phyloP scores from a whole-genome alignment of 2,888 invertebrate species.

The Lissonota sp. region DNA sequence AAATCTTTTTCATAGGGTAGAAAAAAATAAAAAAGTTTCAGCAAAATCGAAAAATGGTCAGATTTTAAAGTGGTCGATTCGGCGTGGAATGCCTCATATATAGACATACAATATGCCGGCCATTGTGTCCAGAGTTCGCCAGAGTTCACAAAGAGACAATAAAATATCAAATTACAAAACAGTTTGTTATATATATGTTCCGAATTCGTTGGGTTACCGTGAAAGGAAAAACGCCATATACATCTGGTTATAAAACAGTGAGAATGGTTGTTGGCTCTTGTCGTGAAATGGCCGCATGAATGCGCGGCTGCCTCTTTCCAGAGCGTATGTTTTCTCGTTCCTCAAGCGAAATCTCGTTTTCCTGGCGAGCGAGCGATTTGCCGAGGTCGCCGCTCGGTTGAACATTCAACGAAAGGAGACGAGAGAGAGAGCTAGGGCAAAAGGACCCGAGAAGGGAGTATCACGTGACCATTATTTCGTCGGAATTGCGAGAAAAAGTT shows the following conservation, averaged over 20 bases:
- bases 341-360: conserved; percentile 50
- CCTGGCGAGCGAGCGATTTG: conserved; percentile 51
- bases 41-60: too few relatives aligned
- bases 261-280: conserved; percentile 44
- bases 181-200: conserved; percentile 1
- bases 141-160: conserved; percentile 65
- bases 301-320: conserved; percentile 14
- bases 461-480: conserved; percentile 44
- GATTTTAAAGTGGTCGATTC: too few relatives aligned
- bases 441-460: neutral
- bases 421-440: neutral
- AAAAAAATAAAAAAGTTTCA: too few relatives aligned
- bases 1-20: too few relatives aligned
- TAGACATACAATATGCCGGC: conserved; percentile 6
- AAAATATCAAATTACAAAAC: conserved; percentile 69
- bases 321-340: conserved; percentile 43
- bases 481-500: conserved; percentile 41
- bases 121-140: conserved; percentile 27
- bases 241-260: conserved; percentile 16
- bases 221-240: conserved; percentile 26
- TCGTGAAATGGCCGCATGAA: conserved; percentile 49
- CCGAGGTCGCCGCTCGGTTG: conserved; percentile 39
- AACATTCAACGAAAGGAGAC: conserved; percentile 37
- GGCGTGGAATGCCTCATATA: neutral
- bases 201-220: conserved; percentile 6